Conservation (phyloP, 2,113 vertebrate species). For the Oophaga pumilio region DNA sequence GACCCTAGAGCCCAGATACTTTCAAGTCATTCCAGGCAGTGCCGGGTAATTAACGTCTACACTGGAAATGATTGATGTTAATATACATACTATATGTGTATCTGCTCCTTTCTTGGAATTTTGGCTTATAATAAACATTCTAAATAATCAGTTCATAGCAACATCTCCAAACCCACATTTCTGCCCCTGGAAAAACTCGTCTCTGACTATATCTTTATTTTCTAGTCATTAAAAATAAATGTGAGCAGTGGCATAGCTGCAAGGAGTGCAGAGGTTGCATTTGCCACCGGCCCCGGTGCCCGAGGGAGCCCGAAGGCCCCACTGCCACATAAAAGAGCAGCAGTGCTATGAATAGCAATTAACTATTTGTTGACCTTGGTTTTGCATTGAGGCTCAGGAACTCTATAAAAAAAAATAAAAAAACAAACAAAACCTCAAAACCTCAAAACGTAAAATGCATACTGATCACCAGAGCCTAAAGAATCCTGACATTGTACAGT, state of each 20-base stretch:
- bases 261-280: neutral
- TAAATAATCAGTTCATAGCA: neutral
- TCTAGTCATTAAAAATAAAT: neutral
- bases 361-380: neutral
- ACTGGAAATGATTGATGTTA: neutral
- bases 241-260: neutral
- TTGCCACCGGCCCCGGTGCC: neutral
- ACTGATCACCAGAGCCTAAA: too few relatives aligned
- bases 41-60: neutral
- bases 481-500: too few relatives aligned
- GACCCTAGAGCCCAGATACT: neutral
- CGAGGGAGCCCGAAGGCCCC: neutral
- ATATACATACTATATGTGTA: neutral
- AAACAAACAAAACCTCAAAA: neutral
- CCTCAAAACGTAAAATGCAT: too few relatives aligned
- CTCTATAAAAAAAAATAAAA: neutral
- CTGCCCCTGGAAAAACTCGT: neutral
- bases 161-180: neutral
- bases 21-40: neutral
- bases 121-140: neutral
- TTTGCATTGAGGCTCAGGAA: neutral
- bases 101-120: neutral
- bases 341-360: neutral
- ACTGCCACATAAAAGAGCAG: neutral
- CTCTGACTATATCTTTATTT: neutral